Percentiles rank a stretch among this genome's conserved stretches.
Conservation (phyloP, 2,113 vertebrate species). For the Athene noctua region DNA sequence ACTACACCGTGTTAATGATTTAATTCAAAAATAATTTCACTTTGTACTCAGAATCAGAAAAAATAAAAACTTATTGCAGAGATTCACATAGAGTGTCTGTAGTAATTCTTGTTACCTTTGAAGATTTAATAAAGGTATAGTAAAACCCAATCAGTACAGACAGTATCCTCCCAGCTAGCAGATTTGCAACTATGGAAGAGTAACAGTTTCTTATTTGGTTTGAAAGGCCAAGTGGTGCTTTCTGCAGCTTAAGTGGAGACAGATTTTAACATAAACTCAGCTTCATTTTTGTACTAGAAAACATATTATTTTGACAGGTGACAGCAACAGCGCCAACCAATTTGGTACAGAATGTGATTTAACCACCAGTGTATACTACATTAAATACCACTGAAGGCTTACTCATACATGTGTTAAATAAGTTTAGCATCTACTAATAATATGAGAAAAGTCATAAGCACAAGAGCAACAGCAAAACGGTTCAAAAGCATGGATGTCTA, state of each 20-base stretch:
- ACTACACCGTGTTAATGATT: not conserved
- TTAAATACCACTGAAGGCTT: not conserved
- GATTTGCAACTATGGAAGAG: not conserved
- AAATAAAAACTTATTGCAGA: not conserved
- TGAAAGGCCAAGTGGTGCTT: not conserved
- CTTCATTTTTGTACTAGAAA: not conserved
- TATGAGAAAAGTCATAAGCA: not conserved
- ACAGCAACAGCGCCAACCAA: not conserved
- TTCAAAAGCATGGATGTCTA: not conserved
- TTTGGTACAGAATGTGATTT: not conserved
- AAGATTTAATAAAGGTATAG: not conserved
- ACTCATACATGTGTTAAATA: not conserved
- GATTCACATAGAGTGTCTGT: not conserved
- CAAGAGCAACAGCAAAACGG: not conserved
- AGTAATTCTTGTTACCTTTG: not conserved
- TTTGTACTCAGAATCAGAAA: not conserved
- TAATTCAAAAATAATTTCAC: not conserved
- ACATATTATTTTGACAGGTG: not conserved
- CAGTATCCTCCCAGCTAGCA: not conserved
- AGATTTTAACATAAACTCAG: not conserved
- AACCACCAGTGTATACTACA: not conserved
- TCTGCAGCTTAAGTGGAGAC: not conserved
- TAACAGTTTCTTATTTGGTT: not conserved
- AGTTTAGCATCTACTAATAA: not conserved
- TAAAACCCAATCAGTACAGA: not conserved